Percentiles rank a stretch among this genome's conserved stretches.
Conservation (phyloP, 2,113 vertebrate genomes). For the Castor canadensis region DNA sequence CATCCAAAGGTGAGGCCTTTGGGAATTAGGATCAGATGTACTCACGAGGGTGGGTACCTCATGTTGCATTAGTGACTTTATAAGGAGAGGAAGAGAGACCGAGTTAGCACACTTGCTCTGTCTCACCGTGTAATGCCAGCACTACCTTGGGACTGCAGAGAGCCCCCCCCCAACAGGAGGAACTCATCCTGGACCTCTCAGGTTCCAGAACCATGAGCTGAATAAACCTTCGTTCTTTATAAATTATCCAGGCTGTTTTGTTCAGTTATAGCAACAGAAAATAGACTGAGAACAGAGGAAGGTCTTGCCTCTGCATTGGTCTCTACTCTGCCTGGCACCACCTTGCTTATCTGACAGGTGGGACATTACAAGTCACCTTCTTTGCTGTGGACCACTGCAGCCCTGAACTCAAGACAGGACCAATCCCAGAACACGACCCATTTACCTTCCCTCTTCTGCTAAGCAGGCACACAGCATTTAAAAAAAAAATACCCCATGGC, state of each 20-base stretch:
- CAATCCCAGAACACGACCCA: background rate
- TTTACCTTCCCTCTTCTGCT: background rate
- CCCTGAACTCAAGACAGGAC: background rate
- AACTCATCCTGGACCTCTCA: too few species aligned
- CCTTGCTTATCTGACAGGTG: rapidly evolving
- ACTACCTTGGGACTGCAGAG: background rate
- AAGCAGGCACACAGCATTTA: background rate
- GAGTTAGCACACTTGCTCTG: background rate
- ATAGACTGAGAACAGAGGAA: background rate
- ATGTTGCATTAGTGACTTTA: background rate
- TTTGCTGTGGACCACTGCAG: background rate
- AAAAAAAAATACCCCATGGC: too few species aligned
- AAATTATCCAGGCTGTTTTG: background rate
- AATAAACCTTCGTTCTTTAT: background rate
- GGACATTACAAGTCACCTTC: background rate
- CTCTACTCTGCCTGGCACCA: background rate
- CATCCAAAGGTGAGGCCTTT: background rate
- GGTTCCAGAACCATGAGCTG: background rate
- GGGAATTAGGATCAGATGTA: background rate
- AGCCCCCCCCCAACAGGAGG: background rate
- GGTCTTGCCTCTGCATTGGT: background rate
- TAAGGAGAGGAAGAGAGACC: background rate
- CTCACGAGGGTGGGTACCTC: background rate
- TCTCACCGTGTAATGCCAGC: too few species aligned
- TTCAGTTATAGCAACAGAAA: background rate